phyloP scores from a whole-genome alignment of 2,797 vertebrate species.

The Mus caroli region DNA sequence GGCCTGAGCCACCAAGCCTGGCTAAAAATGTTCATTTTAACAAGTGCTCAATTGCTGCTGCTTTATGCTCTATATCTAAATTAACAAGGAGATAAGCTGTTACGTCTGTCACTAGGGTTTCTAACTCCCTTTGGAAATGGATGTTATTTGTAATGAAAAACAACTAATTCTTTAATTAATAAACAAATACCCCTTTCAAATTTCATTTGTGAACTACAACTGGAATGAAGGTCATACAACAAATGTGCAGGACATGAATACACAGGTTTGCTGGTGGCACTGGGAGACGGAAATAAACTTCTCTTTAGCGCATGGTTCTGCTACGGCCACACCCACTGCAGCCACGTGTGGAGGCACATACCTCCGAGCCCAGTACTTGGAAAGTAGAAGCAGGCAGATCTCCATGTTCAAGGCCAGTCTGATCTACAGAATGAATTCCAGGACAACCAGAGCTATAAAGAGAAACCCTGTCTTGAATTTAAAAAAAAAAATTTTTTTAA shows the following conservation, averaged over 20 bases:
- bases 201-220: conserved; percentile 56
- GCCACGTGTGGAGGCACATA: background rate
- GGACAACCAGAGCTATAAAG: background rate
- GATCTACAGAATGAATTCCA: background rate
- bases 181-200: conserved; percentile 47
- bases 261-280: conserved; percentile 15
- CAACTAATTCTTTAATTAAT: conserved; percentile 44
- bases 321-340: background rate
- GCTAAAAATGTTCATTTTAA: background rate
- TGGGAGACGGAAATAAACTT: conserved; percentile 28
- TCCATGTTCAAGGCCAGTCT: background rate
- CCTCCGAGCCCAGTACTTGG: background rate
- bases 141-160: background rate
- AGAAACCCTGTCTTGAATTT: background rate
- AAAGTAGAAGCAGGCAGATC: background rate
- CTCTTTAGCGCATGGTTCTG: background rate
- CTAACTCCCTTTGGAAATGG: conserved; percentile 50
- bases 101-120: background rate
- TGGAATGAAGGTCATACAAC: conserved; percentile 65
- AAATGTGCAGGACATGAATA: conserved; percentile 28
- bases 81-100: background rate
- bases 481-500: too few relatives aligned
- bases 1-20: background rate
- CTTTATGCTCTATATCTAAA: background rate
- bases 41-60: background rate